phyloP scores from a whole-genome alignment of 2,888 invertebrate genomes.

The Encarsia formosa region DNA sequence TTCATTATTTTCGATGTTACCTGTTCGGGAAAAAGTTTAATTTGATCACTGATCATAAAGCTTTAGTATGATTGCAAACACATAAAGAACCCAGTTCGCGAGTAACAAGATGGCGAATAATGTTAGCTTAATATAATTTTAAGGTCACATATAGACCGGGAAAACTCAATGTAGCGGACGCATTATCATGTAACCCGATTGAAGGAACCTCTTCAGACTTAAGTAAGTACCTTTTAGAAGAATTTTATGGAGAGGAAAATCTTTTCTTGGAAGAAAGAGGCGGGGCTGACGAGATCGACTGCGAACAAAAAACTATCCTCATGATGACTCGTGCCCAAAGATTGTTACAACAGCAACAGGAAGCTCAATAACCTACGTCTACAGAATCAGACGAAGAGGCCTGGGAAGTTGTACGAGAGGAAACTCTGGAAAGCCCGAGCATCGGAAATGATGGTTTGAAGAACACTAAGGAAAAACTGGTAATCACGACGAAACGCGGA shows the following conservation, averaged over 20 bases:
- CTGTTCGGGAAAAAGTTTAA: conserved; percentile 10
- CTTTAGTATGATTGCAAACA: conserved; percentile 6
- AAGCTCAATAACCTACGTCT: neutral
- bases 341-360: neutral
- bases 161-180: neutral
- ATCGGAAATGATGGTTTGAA: too few species aligned
- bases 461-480: too few species aligned
- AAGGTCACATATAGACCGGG: neutral
- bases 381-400: too few species aligned
- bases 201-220: neutral
- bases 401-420: too few species aligned
- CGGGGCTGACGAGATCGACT: too few species aligned
- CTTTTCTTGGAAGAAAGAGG: too few species aligned
- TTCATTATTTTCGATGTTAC: too few species aligned
- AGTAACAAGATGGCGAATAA: neutral
- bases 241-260: too few species aligned
- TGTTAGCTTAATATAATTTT: neutral
- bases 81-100: neutral
- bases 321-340: too few species aligned
- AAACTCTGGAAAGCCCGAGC: too few species aligned
- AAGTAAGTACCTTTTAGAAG: neutral
- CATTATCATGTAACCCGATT: neutral
- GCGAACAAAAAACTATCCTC: too few species aligned
- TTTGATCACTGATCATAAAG: conserved; percentile 14
- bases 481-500: too few species aligned